These are phyloP conservation scores for Microchirus variegatus DNA, from an alignment of 2,797 vertebrate species.

Conservation along the genomic window DNA sequence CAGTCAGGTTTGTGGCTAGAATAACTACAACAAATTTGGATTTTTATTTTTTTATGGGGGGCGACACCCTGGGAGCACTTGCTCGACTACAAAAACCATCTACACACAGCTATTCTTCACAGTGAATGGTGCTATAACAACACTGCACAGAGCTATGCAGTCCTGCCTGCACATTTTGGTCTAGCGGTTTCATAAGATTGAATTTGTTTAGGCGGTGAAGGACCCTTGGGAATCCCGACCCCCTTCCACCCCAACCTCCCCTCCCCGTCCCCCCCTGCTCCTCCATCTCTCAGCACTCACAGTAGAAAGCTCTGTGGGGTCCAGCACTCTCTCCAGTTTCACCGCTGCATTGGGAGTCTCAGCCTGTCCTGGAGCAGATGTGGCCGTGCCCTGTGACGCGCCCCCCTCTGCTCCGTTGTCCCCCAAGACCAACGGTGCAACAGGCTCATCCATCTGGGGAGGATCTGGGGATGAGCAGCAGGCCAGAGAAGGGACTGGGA, in stretches of 20 bases:
- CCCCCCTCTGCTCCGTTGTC: slow-evolving; percentile 69
- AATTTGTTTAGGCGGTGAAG: slow-evolving; percentile 82
- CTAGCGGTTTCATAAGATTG: slow-evolving; percentile 75
- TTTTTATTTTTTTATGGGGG: not conserved
- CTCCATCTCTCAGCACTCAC: slow-evolving; percentile 95
- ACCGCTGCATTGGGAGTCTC: slow-evolving; percentile 78
- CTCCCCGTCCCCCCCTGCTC: slow-evolving; percentile 72
- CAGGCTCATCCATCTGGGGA: slow-evolving; percentile 62
- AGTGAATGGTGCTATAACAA: slow-evolving; percentile 53
- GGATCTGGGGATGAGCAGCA: slow-evolving; percentile 61
- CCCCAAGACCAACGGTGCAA: slow-evolving; percentile 62
- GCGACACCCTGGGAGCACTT: slow-evolving; percentile 33
- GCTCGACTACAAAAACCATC: slow-evolving; percentile 43
- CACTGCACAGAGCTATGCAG: slow-evolving; percentile 57
- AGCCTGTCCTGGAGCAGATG: slow-evolving; percentile 73
- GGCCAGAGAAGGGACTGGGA: slow-evolving; percentile 57
- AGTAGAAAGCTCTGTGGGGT: slow-evolving; percentile 97
- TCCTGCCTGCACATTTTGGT: slow-evolving; percentile 61
- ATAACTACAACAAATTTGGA: no score
- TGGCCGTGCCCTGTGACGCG: slow-evolving; percentile 68
- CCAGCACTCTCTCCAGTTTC: slow-evolving; percentile 90
- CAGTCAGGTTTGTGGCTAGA: no score
- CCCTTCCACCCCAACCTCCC: slow-evolving; percentile 72
- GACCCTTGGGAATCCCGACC: slow-evolving; percentile 73
- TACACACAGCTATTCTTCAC: slow-evolving; percentile 62